These are phyloP conservation scores for Hycleus cichorii DNA, from an alignment of 1,140 invertebrate species.

Conservation along the genomic window DNA sequence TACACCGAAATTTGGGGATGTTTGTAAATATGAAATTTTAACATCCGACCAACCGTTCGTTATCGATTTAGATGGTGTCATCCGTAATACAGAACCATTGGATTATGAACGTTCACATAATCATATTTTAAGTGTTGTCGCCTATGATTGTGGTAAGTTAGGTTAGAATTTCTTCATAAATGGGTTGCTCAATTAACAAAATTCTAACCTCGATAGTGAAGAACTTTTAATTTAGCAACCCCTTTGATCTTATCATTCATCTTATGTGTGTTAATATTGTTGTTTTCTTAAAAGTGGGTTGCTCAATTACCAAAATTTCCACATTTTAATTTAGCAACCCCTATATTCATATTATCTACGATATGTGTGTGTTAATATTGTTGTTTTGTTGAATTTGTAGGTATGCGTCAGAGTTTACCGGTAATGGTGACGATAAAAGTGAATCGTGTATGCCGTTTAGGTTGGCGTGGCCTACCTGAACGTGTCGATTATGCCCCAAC, in stretches of 20 bases:
- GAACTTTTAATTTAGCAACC: too few species aligned
- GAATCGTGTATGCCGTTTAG: constrained; percentile 48
- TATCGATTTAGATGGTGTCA: constrained; percentile 83
- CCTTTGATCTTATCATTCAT: too few species aligned
- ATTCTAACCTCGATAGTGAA: too few species aligned
- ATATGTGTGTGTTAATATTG: neutral
- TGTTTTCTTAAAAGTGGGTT: too few species aligned
- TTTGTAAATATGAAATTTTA: constrained; percentile 93
- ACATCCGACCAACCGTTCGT: constrained; percentile 84
- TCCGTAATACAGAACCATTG: constrained; percentile 84
- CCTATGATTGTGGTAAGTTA: constrained; percentile 80
- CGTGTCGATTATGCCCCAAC: constrained; percentile 86
- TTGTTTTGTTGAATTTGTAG: constrained; percentile 32
- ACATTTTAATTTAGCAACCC: too few species aligned
- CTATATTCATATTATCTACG: constrained; percentile 36
- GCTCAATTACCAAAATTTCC: too few species aligned
- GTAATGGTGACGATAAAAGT: constrained; percentile 94
- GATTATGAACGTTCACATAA: constrained; percentile 89
- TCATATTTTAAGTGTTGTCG: constrained; percentile 93
- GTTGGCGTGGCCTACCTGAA: constrained; percentile 71
- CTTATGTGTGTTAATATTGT: too few species aligned
- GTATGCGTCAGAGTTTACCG: constrained; percentile 80
- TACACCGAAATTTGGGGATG: constrained; percentile 84
- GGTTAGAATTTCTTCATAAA: too few species aligned
- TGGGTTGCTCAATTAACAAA: too few species aligned